Conservation (phyloP, 2,113 vertebrate species). For the Atrichornis clamosus region DNA sequence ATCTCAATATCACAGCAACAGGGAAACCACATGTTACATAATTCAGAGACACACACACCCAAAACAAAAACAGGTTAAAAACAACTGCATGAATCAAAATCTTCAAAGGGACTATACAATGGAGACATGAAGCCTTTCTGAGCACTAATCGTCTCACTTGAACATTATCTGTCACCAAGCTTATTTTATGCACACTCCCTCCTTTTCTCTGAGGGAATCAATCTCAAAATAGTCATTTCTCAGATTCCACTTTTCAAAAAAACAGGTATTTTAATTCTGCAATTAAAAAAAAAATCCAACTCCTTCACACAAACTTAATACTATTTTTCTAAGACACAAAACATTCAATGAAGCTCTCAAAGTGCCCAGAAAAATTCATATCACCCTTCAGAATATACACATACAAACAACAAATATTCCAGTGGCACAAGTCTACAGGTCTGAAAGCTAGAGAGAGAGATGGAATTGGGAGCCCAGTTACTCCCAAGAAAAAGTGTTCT, state of each 20-base stretch:
- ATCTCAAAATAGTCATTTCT: neutral
- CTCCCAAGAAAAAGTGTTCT: conserved; percentile 42
- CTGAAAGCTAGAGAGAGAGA: neutral
- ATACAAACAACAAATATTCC: conserved; percentile 37
- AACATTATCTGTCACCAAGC: neutral
- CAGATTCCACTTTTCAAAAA: neutral
- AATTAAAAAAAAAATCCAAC: neutral
- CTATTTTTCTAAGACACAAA: conserved; percentile 17
- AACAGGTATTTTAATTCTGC: neutral
- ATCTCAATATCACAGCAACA: conserved; percentile 74
- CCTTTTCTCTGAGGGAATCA: conserved; percentile 15
- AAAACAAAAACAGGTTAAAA: conserved; percentile 63
- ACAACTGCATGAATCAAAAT: conserved; percentile 56
- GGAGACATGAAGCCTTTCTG: conserved; percentile 51
- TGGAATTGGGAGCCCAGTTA: neutral
- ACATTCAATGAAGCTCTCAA: neutral
- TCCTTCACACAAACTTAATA: neutral
- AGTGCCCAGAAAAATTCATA: conserved; percentile 54
- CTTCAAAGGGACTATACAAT: neutral
- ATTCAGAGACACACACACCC: conserved; percentile 58
- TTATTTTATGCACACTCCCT: neutral
- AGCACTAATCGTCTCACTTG: conserved; percentile 14
- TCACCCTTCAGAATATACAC: conserved; percentile 28
- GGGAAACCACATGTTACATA: conserved; percentile 73
- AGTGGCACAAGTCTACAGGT: neutral